phyloP scores from a whole-genome alignment of 2,797 vertebrate species.

The Sebastes hubbsi region DNA sequence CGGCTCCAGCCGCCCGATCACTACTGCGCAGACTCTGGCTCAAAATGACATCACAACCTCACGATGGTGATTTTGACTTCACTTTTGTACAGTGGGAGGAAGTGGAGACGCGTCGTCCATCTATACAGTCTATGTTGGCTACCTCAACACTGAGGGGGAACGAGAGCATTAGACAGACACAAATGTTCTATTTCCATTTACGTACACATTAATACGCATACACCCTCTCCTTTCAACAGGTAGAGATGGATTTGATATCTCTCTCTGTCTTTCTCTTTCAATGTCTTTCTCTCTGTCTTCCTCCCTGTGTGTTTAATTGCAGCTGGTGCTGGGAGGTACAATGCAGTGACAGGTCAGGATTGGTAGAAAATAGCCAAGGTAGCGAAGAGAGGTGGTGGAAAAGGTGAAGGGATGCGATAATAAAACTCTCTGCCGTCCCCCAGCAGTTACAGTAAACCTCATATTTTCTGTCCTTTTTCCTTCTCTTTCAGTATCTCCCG shows the following conservation, averaged over 20 bases:
- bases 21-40: too few relatives aligned
- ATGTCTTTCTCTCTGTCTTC: not conserved
- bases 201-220: not conserved
- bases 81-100: too few relatives aligned
- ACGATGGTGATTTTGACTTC: too few relatives aligned
- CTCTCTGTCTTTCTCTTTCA: not conserved
- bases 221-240: not conserved
- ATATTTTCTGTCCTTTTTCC: not conserved
- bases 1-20: too few relatives aligned
- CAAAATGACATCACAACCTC: too few relatives aligned
- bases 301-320: constrained; percentile 20
- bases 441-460: not conserved
- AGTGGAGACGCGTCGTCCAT: too few relatives aligned
- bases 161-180: not conserved
- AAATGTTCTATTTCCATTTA: constrained; percentile 13
- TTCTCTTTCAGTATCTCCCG: not conserved
- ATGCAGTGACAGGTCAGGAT: constrained; percentile 17
- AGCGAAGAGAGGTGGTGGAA: not conserved
- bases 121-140: too few relatives aligned
- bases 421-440: constrained; percentile 12
- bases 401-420: not conserved
- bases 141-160: not conserved
- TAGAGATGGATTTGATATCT: not conserved
- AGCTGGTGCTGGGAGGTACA: not conserved
- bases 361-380: constrained; percentile 10